Evolutionary conservation across 2,797 vertebrate genomes (phyloP).

Genomic region (Taeniopygia guttata): DNA sequence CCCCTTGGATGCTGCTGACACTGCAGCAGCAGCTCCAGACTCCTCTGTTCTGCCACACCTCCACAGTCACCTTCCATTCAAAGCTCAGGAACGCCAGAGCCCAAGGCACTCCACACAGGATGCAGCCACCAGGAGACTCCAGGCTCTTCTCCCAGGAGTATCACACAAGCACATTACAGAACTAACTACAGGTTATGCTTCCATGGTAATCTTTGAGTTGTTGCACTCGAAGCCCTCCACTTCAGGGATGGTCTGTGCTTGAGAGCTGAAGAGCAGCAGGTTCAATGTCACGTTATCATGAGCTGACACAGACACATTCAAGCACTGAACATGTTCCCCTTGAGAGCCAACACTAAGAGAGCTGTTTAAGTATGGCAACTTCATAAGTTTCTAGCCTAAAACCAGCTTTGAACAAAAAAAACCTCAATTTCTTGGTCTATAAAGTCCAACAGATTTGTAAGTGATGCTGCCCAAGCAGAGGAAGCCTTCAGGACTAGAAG

Average conservation of each 20-base stretch:
- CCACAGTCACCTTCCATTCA: background rate
- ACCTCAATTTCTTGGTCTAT: background rate
- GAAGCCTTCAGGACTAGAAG: background rate
- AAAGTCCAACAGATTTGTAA: background rate
- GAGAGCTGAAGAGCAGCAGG: background rate
- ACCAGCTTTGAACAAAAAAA: background rate
- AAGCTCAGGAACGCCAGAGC: background rate
- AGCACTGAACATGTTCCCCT: background rate
- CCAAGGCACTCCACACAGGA: background rate
- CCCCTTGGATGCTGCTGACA: background rate
- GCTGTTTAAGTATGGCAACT: background rate
- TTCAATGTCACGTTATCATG: background rate
- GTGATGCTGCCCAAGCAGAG: background rate
- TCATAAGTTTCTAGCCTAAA: background rate
- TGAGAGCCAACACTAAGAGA: background rate
- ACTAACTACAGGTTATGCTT: background rate
- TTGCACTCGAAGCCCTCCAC: background rate
- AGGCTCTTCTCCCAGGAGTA: background rate
- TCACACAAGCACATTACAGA: background rate
- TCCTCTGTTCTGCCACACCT: background rate
- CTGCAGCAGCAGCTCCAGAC: background rate
- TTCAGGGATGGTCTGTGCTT: background rate
- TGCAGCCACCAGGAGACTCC: background rate
- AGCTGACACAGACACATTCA: background rate
- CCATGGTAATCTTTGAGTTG: conserved; percentile 3